Conservation (phyloP, 2,888 invertebrate species). For the Habrosyne pyritoides region DNA sequence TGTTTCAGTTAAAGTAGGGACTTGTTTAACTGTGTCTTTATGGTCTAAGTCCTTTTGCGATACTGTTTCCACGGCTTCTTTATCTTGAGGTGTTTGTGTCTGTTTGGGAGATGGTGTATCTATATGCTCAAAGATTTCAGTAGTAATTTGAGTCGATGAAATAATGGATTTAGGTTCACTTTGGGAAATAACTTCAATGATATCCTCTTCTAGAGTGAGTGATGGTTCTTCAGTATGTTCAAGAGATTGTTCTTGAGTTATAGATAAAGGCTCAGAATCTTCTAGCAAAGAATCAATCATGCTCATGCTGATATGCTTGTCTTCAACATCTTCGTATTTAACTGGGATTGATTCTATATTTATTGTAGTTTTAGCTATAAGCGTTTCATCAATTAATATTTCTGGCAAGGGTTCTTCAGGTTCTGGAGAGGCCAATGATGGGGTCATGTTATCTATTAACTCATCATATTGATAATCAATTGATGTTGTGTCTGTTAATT, state of each 20-base stretch:
- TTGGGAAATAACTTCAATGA: conserved; percentile 21
- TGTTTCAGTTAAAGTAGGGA: conserved; percentile 11
- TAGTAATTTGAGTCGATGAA: conserved; percentile 20
- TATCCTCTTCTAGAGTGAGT: conserved; percentile 41
- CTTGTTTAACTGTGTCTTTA: not conserved
- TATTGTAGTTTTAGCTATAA: not conserved
- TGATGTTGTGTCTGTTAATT: conserved; percentile 55
- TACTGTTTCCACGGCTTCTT: no score
- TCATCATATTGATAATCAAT: conserved; percentile 64
- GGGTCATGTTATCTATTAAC: conserved; percentile 58
- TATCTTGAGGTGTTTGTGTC: not conserved
- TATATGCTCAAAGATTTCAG: not conserved
- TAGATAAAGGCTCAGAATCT: conserved; percentile 47
- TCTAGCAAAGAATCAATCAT: conserved; percentile 58
- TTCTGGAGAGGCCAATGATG: conserved; percentile 66
- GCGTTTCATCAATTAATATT: conserved; percentile 11
- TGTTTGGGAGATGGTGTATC: not conserved
- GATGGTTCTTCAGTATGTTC: conserved; percentile 40
- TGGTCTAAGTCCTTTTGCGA: not conserved
- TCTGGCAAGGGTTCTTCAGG: conserved; percentile 45
- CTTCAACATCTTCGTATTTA: conserved; percentile 37
- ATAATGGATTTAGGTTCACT: conserved; percentile 18
- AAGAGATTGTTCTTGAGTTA: conserved; percentile 45
- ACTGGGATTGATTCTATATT: conserved; percentile 19
- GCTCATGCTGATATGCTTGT: conserved; percentile 57